Percentiles rank a stretch among this genome's conserved stretches.
Evolutionary conservation across 2,888 invertebrate genomes (phyloP).

Genomic region (Sesia bembeciformis): DNA sequence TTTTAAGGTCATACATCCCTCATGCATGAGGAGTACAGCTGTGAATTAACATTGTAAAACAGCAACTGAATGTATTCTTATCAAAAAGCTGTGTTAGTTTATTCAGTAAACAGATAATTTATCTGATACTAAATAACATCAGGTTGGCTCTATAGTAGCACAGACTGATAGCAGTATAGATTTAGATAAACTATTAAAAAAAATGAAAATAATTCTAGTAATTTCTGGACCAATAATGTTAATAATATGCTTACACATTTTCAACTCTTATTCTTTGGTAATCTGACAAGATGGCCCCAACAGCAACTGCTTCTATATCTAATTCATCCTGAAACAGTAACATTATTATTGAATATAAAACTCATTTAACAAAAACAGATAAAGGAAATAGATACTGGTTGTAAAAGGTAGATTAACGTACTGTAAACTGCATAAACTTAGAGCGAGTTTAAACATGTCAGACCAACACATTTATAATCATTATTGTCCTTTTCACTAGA

Average conservation of each 20-base stretch:
- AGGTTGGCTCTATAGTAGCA: background rate
- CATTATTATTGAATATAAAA: slow-evolving; percentile 4
- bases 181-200: background rate
- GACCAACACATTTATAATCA: too few species aligned
- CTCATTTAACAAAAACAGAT: too few species aligned
- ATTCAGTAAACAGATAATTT: background rate
- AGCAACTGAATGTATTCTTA: background rate
- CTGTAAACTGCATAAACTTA: too few species aligned
- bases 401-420: too few species aligned
- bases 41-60: too few species aligned
- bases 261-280: slow-evolving; percentile 98
- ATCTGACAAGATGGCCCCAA: slow-evolving; percentile 98
- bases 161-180: background rate
- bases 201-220: background rate
- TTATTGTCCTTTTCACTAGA: too few species aligned
- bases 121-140: background rate
- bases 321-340: slow-evolving; percentile 76
- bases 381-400: too few species aligned
- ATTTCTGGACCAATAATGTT: background rate
- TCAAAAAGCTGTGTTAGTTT: background rate
- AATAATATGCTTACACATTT: slow-evolving; percentile 88
- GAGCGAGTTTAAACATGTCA: too few species aligned
- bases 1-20: too few species aligned
- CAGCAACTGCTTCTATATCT: slow-evolving; percentile 92
- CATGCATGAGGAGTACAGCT: too few species aligned